Percentiles rank a stretch among this genome's conserved stretches.
phyloP scores from a whole-genome alignment of 1,140 invertebrate species.

The Cherax quadricarinatus region DNA sequence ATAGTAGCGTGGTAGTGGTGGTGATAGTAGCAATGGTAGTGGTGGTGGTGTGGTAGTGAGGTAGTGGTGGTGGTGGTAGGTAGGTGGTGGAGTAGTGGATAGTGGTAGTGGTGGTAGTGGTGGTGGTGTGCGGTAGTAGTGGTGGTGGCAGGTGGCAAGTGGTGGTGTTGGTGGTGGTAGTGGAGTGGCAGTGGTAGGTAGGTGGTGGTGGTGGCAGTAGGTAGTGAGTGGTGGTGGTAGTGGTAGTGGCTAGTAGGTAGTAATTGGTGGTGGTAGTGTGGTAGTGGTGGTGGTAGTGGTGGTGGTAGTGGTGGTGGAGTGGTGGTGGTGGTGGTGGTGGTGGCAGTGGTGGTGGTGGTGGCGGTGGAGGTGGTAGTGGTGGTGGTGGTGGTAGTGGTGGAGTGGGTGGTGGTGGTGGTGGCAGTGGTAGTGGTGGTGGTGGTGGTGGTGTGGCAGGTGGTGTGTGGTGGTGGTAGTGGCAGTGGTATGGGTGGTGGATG shows the following conservation, averaged over 20 bases:
- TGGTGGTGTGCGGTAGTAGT: too few relatives aligned
- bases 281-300: neutral
- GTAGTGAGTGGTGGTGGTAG: neutral
- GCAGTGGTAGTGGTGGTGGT: neutral
- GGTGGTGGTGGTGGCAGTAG: neutral
- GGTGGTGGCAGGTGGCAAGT: too few relatives aligned
- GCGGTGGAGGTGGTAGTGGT: too few relatives aligned
- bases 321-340: neutral
- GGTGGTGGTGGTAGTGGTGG: too few relatives aligned
- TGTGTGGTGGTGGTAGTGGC: neutral
- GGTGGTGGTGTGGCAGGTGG: too few relatives aligned
- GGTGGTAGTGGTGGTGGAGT: constrained; percentile 23
- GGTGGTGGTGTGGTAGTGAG: constrained; percentile 15
- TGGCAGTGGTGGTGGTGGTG: neutral
- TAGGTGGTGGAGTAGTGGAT: too few relatives aligned
- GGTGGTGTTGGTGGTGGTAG: neutral
- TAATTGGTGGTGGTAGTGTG: too few relatives aligned
- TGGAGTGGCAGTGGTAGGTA: constrained; percentile 19
- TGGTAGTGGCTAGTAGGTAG: too few relatives aligned
- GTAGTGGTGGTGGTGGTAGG: neutral
- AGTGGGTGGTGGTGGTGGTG: neutral
- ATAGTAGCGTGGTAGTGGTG: too few relatives aligned
- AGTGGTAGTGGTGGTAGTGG: neutral
- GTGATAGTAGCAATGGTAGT: neutral
- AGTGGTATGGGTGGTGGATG: too few relatives aligned